Base-by-base conservation (phyloP, 1,140 invertebrate species). In the Whitmania pigra region DNA sequence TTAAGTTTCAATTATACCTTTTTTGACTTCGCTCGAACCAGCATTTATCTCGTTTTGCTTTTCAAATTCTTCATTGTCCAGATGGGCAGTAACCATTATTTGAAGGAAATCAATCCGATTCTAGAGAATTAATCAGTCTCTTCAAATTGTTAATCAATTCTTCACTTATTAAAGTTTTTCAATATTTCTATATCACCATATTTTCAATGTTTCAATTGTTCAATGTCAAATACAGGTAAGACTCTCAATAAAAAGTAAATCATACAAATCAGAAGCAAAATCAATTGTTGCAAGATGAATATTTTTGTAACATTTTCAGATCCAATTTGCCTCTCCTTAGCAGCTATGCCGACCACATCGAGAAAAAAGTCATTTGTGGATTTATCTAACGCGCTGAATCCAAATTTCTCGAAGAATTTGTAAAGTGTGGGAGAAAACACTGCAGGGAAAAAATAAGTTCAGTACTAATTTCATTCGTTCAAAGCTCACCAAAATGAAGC, bases 21-120 rank as follows among this genome's bases (percentile, higher is more conserved):
- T 40, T 22, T 25, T 40, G 40, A n/a, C 11, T n/a, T 29, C 27
- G 2, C 29, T 7, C 29, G 22, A 18, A 4, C 60, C 31, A 31
- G 15, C 67, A 67, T 73, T 31, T 71, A 2, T 29, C 18, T 20
- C 55, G 70, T 70, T 31, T 27, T 60, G 49, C 20, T 43, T 40
- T 67, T 66, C 40, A 3, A 29, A 36, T 40, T 69, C 20, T 11
- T 67, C 54, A 25, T 71, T 66, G 49, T 76, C 75, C 73, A 69
- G 22, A 36, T 76, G 72, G 25, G 76, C 73, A 11, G 76, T 75
- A 15, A 77, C 54, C 69, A 76, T 69, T 49, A 76, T 40, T 43
- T 76, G 75, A 3, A 77, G 54, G 69, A 76, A 76, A 71, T 77
- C 77, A 31, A 53, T 60, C 60, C 63, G 67, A 18, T 71, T 72